Base-by-base conservation (phyloP, 2,113 vertebrate species). In the Centropus bengalensis region DNA sequence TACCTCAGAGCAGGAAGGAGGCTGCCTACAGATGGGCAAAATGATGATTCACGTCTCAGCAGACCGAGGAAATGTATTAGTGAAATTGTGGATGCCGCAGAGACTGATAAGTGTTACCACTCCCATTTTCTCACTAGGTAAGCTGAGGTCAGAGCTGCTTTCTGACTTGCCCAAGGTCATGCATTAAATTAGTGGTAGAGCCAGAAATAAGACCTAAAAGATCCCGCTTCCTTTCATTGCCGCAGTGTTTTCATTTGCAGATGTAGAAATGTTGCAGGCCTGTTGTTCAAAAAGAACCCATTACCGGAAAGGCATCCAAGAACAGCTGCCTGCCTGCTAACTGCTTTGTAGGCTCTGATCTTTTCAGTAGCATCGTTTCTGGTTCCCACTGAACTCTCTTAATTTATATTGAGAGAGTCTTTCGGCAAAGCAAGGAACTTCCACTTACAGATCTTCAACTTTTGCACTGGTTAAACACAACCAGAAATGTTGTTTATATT, bases 131-230 rank as follows among this genome's bases (percentile, higher is more conserved):
- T 70, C 91, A 32, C 49, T 75, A 75, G 89, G 91, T 94, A 93
- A 96, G 86, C 88, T 68, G 76, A 95, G 95, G 91, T 94, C 94
- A 96, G 89, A 38, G 93, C 83, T 77, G 89, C 71, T 86, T 94
- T 92, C 55, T 70, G 56, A 26, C 82, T 93, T 86, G 95, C 95
- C 76, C 89, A 83, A 78, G 94, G 95, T 93, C 93, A 93, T 64
- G 76, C 82, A 74, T 79, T 33, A 56, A 83, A 88, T 95, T 83
- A 91, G 82, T 19, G 87, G 82, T 12, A 77, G 87, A 96, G 63
- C 71, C 94, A 95, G 89, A 89, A 95, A 96, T 85, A 56, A 96
- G 88, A 80, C 82, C 87, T 83, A 42, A 95, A 91, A 93, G 93
- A 74, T 82, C 79, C 79, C 0, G 2, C 18, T 93, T 88, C 93